Evolutionary conservation across 2,888 invertebrate species (phyloP).

Genomic region (Autographa gamma): DNA sequence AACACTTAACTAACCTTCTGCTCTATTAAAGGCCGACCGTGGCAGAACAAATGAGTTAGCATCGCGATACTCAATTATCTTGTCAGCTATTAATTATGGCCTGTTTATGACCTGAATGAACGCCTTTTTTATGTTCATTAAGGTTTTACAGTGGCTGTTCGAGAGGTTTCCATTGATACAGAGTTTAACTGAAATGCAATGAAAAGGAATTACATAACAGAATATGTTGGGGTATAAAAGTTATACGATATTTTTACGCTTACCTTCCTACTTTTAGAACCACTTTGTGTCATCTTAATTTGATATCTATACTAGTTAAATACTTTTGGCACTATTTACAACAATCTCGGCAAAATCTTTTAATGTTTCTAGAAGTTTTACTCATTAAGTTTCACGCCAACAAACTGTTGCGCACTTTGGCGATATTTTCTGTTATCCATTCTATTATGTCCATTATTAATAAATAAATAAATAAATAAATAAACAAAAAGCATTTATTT

Average conservation of each 20-base stretch:
- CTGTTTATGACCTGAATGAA: slow-evolving; percentile 17
- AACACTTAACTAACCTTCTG: neutral
- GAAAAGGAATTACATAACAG: neutral
- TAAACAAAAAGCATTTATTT: too few relatives aligned
- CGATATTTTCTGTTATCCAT: too few relatives aligned
- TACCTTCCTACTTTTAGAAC: too few relatives aligned
- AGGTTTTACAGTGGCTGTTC: neutral
- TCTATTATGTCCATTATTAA: too few relatives aligned
- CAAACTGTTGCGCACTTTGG: too few relatives aligned
- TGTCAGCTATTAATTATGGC: slow-evolving; percentile 33
- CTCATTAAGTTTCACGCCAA: too few relatives aligned
- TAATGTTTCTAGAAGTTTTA: neutral
- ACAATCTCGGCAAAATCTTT: neutral
- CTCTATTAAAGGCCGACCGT: slow-evolving; percentile 7
- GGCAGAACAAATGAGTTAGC: slow-evolving; percentile 24
- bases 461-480: too few relatives aligned
- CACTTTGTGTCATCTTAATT: too few relatives aligned
- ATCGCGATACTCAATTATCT: slow-evolving; percentile 37
- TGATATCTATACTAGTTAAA: too few relatives aligned
- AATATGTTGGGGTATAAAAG: too few relatives aligned
- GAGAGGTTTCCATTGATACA: neutral
- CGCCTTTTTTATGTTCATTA: neutral
- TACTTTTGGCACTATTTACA: too few relatives aligned
- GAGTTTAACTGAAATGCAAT: neutral
- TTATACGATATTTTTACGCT: too few relatives aligned